phyloP scores from a whole-genome alignment of 2,797 vertebrate species.

The Acipenser transmontanus region DNA sequence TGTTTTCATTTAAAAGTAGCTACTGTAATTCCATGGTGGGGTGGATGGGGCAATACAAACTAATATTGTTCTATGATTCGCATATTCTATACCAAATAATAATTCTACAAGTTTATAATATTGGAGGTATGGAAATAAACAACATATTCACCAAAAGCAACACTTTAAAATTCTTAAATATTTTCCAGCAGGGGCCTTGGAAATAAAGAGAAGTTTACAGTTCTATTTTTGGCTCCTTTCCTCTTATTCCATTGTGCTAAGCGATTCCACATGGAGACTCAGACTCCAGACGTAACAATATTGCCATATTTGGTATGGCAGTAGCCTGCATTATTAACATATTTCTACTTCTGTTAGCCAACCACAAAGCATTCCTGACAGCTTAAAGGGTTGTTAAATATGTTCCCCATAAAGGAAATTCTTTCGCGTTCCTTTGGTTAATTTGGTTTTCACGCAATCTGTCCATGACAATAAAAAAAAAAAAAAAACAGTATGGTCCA shows the following conservation, averaged over 20 bases:
- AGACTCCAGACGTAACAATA: slow-evolving; percentile 95
- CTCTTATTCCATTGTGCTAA: slow-evolving; percentile 71
- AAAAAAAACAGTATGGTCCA: slow-evolving; percentile 56
- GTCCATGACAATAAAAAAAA: slow-evolving; percentile 69
- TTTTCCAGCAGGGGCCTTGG: slow-evolving; percentile 21
- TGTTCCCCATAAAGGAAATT: slow-evolving; percentile 90
- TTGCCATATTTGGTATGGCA: slow-evolving; percentile 99
- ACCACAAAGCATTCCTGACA: slow-evolving; percentile 97
- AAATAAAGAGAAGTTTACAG: slow-evolving; percentile 51
- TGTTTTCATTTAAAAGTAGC: too few species aligned
- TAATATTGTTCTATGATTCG: too few species aligned
- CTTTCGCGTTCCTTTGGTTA: slow-evolving; percentile 72
- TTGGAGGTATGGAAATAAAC: too few species aligned
- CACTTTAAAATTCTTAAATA: slow-evolving; percentile 10
- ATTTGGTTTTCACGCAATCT: slow-evolving; percentile 80
- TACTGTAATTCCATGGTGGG: too few species aligned
- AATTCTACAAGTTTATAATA: too few species aligned
- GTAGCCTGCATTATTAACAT: slow-evolving; percentile 97
- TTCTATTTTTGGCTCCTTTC: slow-evolving; percentile 80
- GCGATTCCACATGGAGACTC: slow-evolving; percentile 89
- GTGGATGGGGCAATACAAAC: too few species aligned
- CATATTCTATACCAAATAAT: too few species aligned
- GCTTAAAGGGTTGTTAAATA: slow-evolving; percentile 91
- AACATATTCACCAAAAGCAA: slow-evolving; percentile 9
- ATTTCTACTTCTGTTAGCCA: slow-evolving; percentile 86